A percentile compares a stretch with the other conserved stretches of the same genome.
These are phyloP conservation scores for Catalaphyllia jardinei DNA, from an alignment of 64 coral and sea anemone genomes.

Conservation along the genomic window DNA sequence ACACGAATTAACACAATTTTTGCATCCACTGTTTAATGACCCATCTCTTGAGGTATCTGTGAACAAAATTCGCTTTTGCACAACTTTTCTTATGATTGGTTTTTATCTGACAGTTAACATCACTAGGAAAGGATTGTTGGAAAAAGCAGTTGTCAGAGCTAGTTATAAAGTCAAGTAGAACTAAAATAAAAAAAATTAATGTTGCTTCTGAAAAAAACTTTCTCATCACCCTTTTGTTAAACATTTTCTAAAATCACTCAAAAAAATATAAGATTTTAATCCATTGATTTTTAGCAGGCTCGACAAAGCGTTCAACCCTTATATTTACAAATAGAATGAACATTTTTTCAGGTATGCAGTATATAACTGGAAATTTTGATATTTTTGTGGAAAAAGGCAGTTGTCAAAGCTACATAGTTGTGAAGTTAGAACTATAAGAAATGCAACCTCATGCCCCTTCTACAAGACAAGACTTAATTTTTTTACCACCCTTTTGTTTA, in stretches of 20 bases:
- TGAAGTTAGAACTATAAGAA: too few species aligned
- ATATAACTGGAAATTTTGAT: too few species aligned
- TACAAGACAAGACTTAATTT: too few species aligned
- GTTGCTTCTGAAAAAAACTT: conserved; percentile 18
- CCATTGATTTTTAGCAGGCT: too few species aligned
- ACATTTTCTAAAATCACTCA: conserved; percentile 20
- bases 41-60: conserved; percentile 19
- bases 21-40: conserved; percentile 57
- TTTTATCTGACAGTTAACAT: conserved; percentile 72
- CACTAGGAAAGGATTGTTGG: conserved; percentile 57
- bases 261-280: not conserved
- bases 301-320: too few species aligned
- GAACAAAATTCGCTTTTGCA: conserved; percentile 49
- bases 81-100: conserved; percentile 50
- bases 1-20: conserved; percentile 62
- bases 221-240: conserved; percentile 1
- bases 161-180: conserved; percentile 38
- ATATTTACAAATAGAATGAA: not conserved
- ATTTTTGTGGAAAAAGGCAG: not conserved
- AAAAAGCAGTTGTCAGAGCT: conserved; percentile 27
- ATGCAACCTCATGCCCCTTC: too few species aligned
- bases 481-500: too few species aligned
- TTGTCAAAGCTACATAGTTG: not conserved
- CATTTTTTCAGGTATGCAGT: too few species aligned
- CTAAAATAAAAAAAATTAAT: not conserved